Percentiles rank a stretch among this genome's conserved stretches.
Evolutionary conservation across 2,888 invertebrate genomes (phyloP).

Genomic region (Unio delphinus): DNA sequence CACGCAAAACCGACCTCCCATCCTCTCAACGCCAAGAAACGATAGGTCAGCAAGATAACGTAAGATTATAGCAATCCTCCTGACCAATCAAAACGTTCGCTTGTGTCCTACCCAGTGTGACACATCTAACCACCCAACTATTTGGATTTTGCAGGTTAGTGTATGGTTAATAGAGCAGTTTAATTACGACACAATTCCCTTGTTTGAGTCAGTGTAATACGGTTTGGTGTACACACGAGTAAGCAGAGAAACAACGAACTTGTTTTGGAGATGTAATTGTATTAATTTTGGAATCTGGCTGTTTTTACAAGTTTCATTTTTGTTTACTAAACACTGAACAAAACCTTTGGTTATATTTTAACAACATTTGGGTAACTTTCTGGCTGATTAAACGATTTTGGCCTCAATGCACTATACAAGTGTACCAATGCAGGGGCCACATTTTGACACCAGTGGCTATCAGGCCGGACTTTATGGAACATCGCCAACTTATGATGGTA

Average conservation of each 20-base stretch:
- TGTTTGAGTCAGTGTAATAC: conserved; percentile 37
- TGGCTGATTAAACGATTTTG: neutral
- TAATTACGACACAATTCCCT: conserved; percentile 33
- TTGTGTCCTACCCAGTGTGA: conserved; percentile 23
- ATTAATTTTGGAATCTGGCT: conserved; percentile 34
- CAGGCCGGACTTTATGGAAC: conserved; percentile 48
- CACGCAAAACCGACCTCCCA: no score
- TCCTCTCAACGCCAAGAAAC: no score
- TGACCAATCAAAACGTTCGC: conserved; percentile 20
- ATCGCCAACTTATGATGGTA: conserved; percentile 43
- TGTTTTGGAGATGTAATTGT: conserved; percentile 25
- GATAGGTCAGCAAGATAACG: conserved; percentile 7
- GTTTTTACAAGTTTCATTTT: conserved; percentile 29
- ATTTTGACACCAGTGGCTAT: conserved; percentile 45
- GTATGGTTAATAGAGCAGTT: conserved; percentile 28
- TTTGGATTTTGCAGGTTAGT: conserved; percentile 30
- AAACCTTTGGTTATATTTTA: conserved; percentile 21
- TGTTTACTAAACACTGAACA: conserved; percentile 27
- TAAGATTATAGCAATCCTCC: conserved; percentile 14
- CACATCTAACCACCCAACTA: conserved; percentile 33
- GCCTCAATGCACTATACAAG: conserved; percentile 25
- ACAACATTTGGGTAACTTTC: conserved; percentile 7
- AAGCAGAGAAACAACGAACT: conserved; percentile 20
- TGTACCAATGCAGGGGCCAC: conserved; percentile 42
- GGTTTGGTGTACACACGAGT: conserved; percentile 26